A percentile compares a stretch with the other conserved stretches of the same genome.
phyloP scores from a whole-genome alignment of 1,140 invertebrate species.

The Aethina tumida region DNA sequence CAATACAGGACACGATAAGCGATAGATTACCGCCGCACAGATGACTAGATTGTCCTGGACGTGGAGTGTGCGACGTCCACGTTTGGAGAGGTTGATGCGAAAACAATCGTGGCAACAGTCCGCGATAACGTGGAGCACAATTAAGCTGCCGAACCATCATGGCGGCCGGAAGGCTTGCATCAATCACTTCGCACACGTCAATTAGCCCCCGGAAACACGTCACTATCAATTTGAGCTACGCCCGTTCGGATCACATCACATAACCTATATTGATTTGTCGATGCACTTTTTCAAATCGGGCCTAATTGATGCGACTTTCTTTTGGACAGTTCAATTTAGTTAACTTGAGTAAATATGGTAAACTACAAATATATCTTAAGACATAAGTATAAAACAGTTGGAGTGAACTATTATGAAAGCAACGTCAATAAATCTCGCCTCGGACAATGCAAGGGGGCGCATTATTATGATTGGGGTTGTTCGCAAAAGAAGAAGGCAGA shows the following conservation, averaged over 20 bases:
- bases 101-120: constrained; percentile 26
- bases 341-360: no score
- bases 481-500: constrained; percentile 1
- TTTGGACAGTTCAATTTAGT: no score
- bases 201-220: constrained; percentile 36
- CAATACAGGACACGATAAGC: no score
- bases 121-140: constrained; percentile 26
- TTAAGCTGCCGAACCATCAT: constrained; percentile 32
- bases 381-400: no score
- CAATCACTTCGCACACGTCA: constrained; percentile 38
- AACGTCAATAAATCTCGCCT: no score
- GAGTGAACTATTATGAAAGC: no score
- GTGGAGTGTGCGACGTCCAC: constrained; percentile 3
- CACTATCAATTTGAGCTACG: constrained; percentile 36
- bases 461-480: no score
- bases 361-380: no score
- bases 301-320: no score
- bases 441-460: no score
- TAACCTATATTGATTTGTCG: constrained; percentile 30
- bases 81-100: constrained; percentile 23
- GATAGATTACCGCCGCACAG: no score
- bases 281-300: no score
- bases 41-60: constrained; percentile 4
- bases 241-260: constrained; percentile 29
- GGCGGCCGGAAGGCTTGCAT: constrained; percentile 34